Conservation (phyloP, 2,888 invertebrate genomes). For the Capitulum mitella region DNA sequence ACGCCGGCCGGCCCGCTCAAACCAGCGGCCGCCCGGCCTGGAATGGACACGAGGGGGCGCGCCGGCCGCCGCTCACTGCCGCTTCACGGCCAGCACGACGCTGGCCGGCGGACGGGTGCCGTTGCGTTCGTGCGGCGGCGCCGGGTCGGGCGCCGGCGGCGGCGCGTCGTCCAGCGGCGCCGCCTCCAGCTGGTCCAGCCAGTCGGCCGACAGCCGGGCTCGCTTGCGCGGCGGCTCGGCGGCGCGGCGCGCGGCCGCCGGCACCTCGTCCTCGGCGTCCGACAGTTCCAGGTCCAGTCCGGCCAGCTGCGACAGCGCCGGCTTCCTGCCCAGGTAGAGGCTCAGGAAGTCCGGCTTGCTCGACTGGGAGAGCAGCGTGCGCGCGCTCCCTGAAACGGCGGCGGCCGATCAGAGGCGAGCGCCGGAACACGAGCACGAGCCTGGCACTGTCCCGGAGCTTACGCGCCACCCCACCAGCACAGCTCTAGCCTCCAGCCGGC, state of each 20-base stretch:
- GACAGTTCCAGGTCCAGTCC: slow-evolving; percentile 6
- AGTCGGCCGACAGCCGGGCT: background rate
- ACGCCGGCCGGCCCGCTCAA: background rate
- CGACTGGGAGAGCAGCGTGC: slow-evolving; percentile 5
- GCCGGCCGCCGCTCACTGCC: slow-evolving; percentile 4
- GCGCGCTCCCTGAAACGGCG: background rate
- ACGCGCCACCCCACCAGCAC: too few relatives aligned
- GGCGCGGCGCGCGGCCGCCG: background rate
- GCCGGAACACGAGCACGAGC: too few relatives aligned
- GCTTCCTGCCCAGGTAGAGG: background rate
- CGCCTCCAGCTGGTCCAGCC: background rate
- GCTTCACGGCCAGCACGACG: background rate
- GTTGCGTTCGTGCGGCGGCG: background rate
- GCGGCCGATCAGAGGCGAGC: too few relatives aligned
- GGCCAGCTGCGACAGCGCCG: background rate
- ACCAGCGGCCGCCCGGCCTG: background rate
- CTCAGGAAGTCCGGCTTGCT: slow-evolving; percentile 1
- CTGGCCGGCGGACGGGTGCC: slow-evolving; percentile 14
- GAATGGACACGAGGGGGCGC: background rate
- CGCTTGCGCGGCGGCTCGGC: background rate
- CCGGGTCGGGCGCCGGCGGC: background rate
- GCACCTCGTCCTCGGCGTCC: background rate
- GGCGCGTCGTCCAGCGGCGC: slow-evolving; percentile 8
- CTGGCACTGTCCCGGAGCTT: too few relatives aligned
- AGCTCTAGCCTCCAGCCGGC: too few relatives aligned